Base-by-base conservation (phyloP, 2,113 vertebrate genomes). In the Coryphaenoides rupestris region DNA sequence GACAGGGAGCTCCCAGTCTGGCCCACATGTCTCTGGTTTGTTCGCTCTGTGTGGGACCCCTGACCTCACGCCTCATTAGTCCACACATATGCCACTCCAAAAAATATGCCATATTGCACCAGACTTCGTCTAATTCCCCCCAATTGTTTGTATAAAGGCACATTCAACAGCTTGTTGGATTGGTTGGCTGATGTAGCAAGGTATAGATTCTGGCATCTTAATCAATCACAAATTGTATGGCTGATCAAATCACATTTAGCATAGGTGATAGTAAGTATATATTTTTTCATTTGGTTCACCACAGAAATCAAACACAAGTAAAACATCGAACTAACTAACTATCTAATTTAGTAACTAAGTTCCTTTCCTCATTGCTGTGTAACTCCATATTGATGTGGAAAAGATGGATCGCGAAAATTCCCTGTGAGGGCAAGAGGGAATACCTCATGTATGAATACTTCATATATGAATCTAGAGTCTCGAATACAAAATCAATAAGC, bases 31-130 rank as follows among this genome's bases (percentile, higher is more conserved):
- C 19, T 60, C 19, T 23, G 54, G 40, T 16, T 57, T 4, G 7
- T 77, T 79, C 61, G 12, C 72, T 72, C 72, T 6, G 1, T 77
- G 76, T 64, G 75, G 70, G 69, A 74, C 74, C 76, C 66, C 79
- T 40, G 77, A 86, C 77, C 77, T 12, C 53, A 63, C 64, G 14
- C 74, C 66, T 76, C 70, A 83, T 76, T 77, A 83, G 64, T 22
- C 62, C 58, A 56, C 53, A 78, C 78, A 87, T 81, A 84, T 81
- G 78, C 45, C 13, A n/a, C 60, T 61, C 10, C 15, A 21, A 63
- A 64, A 23, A 19, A 19, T 17, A 19, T 15, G 61, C 3, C 65
- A 67, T 75, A 76, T 74, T 75, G 75, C 59, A 52, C 52, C 15
- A 23, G 58, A 45, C 63, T 63, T 45, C 58, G 5, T 56, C 50